Evolutionary conservation across 2,888 invertebrate species (phyloP), one percentile per base, ranked within the genome.

Genomic region (Agapostemon virescens): DNA sequence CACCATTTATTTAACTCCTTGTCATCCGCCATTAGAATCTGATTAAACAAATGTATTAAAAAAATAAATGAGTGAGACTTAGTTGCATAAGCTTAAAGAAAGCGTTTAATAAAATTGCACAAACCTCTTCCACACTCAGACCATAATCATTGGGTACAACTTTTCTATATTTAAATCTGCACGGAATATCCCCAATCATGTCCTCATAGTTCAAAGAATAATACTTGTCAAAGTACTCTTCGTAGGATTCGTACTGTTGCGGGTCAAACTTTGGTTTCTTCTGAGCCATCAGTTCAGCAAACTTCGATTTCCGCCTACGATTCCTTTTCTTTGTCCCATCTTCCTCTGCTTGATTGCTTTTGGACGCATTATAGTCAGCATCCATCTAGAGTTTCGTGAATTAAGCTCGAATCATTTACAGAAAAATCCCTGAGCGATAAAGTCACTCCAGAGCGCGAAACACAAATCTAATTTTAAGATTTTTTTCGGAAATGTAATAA

Each of bases 201-300:
- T 99, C 99, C 91, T 99, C 99, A 92, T 97, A 99, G 92, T 99
- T 98, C 91, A 99, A 94, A 89, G 96, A 95, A 91, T 99, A 99
- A 92, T 98, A 99, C 92, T 99, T 98, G 89, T 99, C 98, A 91
- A 98, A 95, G 90, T 98, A 98, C 87, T 98, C 95, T 45, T 96
- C 95, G 92, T 97, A 98, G 0, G 96, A 96, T 81, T 96, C 95
- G 78, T 95, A 94, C 17, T 90, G 89, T 0, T 94, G 93, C 0
- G 98, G 97, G 92, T 98, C 95, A 93, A 97, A 98, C 72, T 95
- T 94, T 0, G 98, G 98, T 90, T 98, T 98, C 72, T 96, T 95
- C 49, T 94, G 93, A 23, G 95, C 93, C 5, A 98, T 92, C 36
- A 96, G 94, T 90, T 96, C 95, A 20, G 96, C 95, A 82, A 98